phyloP scores from a whole-genome alignment of 2,888 invertebrate species.

The Anaspis maculata region DNA sequence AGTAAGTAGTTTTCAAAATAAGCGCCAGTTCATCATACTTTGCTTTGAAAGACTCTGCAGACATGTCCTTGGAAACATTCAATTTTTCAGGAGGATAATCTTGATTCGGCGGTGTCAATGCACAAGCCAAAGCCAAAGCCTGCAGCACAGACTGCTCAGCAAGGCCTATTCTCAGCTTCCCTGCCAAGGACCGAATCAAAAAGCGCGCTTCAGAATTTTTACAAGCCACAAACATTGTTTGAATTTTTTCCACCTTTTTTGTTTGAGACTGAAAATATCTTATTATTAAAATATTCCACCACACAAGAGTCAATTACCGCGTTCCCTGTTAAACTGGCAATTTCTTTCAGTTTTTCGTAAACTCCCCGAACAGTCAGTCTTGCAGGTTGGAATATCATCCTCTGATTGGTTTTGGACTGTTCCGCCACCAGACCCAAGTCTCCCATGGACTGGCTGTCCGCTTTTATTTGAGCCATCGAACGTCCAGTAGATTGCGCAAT shows the following conservation, averaged over 20 bases:
- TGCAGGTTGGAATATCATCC: slow-evolving; percentile 80
- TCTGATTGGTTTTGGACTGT: slow-evolving; percentile 72
- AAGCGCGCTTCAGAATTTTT: slow-evolving; percentile 80
- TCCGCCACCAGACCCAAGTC: slow-evolving; percentile 91
- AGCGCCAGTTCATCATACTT: slow-evolving; percentile 66
- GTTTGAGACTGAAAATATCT: slow-evolving; percentile 52
- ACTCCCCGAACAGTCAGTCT: slow-evolving; percentile 67
- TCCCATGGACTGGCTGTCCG: slow-evolving; percentile 61
- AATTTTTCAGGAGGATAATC: slow-evolving; percentile 48
- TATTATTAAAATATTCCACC: slow-evolving; percentile 4
- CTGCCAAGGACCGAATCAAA: slow-evolving; percentile 81
- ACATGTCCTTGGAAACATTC: slow-evolving; percentile 54
- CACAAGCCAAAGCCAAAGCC: slow-evolving; percentile 80
- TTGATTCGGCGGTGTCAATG: slow-evolving; percentile 69
- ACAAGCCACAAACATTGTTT: slow-evolving; percentile 88
- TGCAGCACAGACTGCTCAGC: slow-evolving; percentile 93
- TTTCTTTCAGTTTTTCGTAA: slow-evolving; percentile 74
- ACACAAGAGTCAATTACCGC: slow-evolving; percentile 44
- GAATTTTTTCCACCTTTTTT: slow-evolving; percentile 89
- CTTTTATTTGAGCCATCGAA: slow-evolving; percentile 72
- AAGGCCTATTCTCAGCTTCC: slow-evolving; percentile 91
- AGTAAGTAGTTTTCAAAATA: slow-evolving; percentile 85
- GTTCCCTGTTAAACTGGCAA: slow-evolving; percentile 78
- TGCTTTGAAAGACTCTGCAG: slow-evolving; percentile 63
- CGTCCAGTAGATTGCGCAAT: slow-evolving; percentile 86